These are phyloP conservation scores for Lepidiolamprologus cunningtoni DNA, from an alignment of 2,113 vertebrate species.

Conservation along the genomic window DNA sequence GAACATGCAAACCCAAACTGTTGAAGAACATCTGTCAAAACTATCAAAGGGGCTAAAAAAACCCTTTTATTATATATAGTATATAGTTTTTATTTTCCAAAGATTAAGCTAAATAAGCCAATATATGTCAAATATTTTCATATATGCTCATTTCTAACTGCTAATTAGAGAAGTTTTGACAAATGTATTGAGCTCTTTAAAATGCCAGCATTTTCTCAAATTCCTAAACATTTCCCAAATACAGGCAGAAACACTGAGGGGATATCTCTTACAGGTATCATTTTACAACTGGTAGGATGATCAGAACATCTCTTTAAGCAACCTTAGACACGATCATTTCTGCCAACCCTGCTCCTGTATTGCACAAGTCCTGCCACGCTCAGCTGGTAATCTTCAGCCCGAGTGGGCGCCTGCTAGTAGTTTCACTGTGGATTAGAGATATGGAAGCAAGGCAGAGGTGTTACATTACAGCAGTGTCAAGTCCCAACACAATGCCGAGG, in stretches of 20 bases:
- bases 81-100: background rate
- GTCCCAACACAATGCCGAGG: slow-evolving; percentile 14
- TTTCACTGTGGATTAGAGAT: slow-evolving; percentile 22
- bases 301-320: background rate
- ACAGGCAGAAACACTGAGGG: background rate
- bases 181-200: background rate
- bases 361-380: slow-evolving; percentile 43
- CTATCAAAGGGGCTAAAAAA: background rate
- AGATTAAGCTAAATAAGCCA: background rate
- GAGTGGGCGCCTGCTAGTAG: background rate
- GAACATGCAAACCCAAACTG: background rate
- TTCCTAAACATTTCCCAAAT: background rate
- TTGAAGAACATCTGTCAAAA: background rate
- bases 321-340: slow-evolving; percentile 8
- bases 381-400: background rate
- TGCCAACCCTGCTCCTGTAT: background rate
- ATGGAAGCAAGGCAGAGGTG: slow-evolving; percentile 2
- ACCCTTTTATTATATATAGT: rapidly evolving
- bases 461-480: slow-evolving; percentile 30
- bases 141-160: background rate
- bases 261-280: background rate
- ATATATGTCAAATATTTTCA: background rate
- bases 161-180: background rate
- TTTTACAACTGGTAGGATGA: slow-evolving; percentile 18
- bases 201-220: background rate